phyloP scores from a whole-genome alignment of 2,797 vertebrate genomes.

The Poeciliopsis infans region DNA sequence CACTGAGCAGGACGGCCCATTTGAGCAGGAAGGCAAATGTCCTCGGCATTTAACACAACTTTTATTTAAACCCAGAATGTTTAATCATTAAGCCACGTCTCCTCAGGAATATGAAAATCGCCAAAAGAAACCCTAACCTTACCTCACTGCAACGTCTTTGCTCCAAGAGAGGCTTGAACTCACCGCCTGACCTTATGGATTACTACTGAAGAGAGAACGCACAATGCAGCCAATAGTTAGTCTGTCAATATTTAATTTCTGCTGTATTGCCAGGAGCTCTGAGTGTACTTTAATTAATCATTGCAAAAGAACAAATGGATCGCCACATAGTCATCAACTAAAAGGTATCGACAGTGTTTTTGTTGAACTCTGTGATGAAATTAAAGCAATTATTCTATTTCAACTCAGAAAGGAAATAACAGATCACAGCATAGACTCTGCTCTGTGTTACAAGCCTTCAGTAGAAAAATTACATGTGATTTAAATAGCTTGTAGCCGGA shows the following conservation, averaged over 20 bases:
- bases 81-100: not conserved
- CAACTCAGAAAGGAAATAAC: not conserved
- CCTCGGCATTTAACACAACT: not conserved
- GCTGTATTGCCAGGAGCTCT: conserved; percentile 19
- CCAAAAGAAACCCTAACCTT: not conserved
- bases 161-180: conserved; percentile 1
- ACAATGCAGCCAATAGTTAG: conserved; percentile 7
- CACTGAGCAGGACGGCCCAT: not conserved
- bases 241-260: conserved; percentile 27
- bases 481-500: not conserved
- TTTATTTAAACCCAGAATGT: not conserved
- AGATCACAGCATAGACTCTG: not conserved
- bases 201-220: conserved; percentile 5
- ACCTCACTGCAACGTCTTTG: not conserved
- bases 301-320: conserved; percentile 23
- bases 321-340: not conserved
- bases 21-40: not conserved
- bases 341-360: not conserved
- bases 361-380: not conserved
- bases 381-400: not conserved
- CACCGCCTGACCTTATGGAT: conserved; percentile 1
- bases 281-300: conserved; percentile 28
- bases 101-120: not conserved
- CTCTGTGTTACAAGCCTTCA: not conserved
- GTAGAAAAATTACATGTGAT: conserved; percentile 1